These are phyloP conservation scores for Mellilla xanthometata DNA, from an alignment of 2,888 invertebrate genomes.

Conservation along the genomic window DNA sequence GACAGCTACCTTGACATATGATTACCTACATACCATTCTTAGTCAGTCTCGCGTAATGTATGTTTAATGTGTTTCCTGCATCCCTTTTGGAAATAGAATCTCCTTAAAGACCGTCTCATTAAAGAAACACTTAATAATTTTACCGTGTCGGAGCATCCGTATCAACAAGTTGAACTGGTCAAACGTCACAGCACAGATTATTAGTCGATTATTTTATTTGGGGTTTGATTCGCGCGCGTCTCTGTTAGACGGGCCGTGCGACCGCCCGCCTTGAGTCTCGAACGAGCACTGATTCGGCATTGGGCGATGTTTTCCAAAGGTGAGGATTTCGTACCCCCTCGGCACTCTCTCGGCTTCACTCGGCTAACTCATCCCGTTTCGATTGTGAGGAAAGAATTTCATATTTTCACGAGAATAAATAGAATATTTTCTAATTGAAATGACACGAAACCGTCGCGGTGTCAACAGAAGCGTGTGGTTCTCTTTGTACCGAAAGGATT, in stretches of 20 bases:
- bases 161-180: slow-evolving; percentile 53
- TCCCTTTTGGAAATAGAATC: slow-evolving; percentile 4
- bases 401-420: slow-evolving; percentile 59
- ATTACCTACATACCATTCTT: slow-evolving; percentile 24
- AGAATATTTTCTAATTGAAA: slow-evolving; percentile 47
- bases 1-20: not conserved
- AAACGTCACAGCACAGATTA: slow-evolving; percentile 57
- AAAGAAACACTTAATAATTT: slow-evolving; percentile 16
- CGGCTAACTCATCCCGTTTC: slow-evolving; percentile 71
- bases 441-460: slow-evolving; percentile 38
- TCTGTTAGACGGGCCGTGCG: slow-evolving; percentile 36
- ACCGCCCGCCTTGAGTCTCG: slow-evolving; percentile 53
- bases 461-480: slow-evolving; percentile 25
- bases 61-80: slow-evolving; percentile 9
- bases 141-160: slow-evolving; percentile 29
- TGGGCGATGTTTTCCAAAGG: slow-evolving; percentile 75
- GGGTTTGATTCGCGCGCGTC: slow-evolving; percentile 45
- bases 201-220: slow-evolving; percentile 54
- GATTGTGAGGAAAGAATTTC: slow-evolving; percentile 70
- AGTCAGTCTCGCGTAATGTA: slow-evolving; percentile 15
- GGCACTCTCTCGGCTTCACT: slow-evolving; percentile 57
- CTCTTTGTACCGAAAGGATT: slow-evolving; percentile 14
- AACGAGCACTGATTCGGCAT: slow-evolving; percentile 75
- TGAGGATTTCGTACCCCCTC: slow-evolving; percentile 70
- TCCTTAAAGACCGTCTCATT: not conserved